These are phyloP conservation scores for Macrosiphum euphorbiae DNA, from an alignment of 2,888 invertebrate species.

Conservation along the genomic window DNA sequence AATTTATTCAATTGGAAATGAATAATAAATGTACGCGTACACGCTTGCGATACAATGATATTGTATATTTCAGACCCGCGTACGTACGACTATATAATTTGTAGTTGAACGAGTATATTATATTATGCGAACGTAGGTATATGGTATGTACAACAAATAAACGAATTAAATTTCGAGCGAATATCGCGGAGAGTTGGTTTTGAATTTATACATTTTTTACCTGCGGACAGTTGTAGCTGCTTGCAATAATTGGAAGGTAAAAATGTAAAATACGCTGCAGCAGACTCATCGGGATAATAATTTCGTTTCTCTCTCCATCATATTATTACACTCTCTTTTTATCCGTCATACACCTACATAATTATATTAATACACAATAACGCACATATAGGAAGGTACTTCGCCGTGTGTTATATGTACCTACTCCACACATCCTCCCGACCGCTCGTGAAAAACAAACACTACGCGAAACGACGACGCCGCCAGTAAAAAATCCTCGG, in stretches of 20 bases:
- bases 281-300: not conserved
- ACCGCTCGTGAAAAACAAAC: not conserved
- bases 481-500: not conserved
- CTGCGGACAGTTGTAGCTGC: not conserved
- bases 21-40: conserved; percentile 9
- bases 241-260: not conserved
- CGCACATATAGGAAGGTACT: not conserved
- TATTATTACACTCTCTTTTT: not conserved
- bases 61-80: not conserved
- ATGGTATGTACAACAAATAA: not conserved
- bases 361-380: not conserved
- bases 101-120: not conserved
- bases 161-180: not conserved
- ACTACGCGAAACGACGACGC: not conserved
- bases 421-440: not conserved
- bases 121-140: not conserved
- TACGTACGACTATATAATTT: not conserved
- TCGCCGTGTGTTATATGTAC: too few species aligned
- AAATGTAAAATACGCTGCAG: not conserved
- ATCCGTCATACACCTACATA: not conserved
- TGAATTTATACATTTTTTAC: not conserved
- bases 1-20: conserved; percentile 47
- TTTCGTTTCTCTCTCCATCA: not conserved
- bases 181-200: not conserved
- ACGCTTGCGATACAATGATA: not conserved